Evolutionary conservation across 1,140 invertebrate species (phyloP).

Genomic region (Spodoptera frugiperda): DNA sequence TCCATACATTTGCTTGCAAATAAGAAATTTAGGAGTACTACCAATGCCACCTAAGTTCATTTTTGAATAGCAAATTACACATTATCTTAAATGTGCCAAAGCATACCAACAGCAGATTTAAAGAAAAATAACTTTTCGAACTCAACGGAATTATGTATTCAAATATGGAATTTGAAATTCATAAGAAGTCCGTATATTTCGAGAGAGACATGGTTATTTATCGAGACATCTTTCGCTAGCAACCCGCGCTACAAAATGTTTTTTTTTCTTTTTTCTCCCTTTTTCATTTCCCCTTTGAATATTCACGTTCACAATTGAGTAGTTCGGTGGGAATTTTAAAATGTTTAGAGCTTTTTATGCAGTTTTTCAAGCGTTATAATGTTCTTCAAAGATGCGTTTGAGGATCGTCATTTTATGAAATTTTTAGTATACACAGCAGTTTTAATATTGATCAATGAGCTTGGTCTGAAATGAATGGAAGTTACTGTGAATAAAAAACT

Average conservation of each 20-base stretch:
- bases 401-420: not conserved
- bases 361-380: constrained; percentile 26
- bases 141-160: constrained; percentile 65
- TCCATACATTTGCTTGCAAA: constrained; percentile 39
- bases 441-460: no score
- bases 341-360: constrained; percentile 26
- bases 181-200: constrained; percentile 62
- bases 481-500: no score
- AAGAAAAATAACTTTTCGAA: constrained; percentile 63
- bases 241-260: constrained; percentile 33
- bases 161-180: constrained; percentile 70
- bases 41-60: constrained; percentile 31
- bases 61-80: constrained; percentile 56
- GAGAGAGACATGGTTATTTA: constrained; percentile 58
- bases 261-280: constrained; percentile 30
- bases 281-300: constrained; percentile 39
- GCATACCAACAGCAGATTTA: constrained; percentile 53
- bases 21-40: constrained; percentile 27
- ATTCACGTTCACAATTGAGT: constrained; percentile 35
- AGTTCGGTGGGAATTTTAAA: constrained; percentile 23
- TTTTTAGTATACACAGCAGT: not conserved
- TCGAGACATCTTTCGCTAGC: constrained; percentile 51
- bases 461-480: no score
- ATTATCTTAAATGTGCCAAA: constrained; percentile 49
- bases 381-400: not conserved